phyloP scores from a whole-genome alignment of 2,797 vertebrate species.

The Rhinophrynus dorsalis region DNA sequence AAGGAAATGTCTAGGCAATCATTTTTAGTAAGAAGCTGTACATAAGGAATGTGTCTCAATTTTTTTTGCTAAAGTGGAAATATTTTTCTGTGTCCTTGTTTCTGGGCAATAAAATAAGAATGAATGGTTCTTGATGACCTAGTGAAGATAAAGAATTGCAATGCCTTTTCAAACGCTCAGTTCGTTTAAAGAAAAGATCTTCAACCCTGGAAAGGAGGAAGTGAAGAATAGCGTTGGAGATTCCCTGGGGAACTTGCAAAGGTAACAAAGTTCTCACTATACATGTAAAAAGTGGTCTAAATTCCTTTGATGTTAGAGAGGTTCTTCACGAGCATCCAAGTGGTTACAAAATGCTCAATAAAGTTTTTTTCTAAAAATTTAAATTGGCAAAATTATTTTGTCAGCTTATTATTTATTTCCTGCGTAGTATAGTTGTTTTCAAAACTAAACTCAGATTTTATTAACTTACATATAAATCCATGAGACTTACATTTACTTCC shows the following conservation, averaged over 20 bases:
- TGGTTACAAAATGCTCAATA: too few relatives aligned
- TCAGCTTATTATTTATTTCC: too few relatives aligned
- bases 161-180: constrained; percentile 88
- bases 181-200: constrained; percentile 83
- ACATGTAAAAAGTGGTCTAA: neutral
- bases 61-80: neutral
- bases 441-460: too few relatives aligned
- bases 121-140: constrained; percentile 47
- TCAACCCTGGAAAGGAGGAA: constrained; percentile 88
- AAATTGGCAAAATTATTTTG: too few relatives aligned
- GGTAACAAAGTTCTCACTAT: constrained; percentile 69
- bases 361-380: too few relatives aligned
- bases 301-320: too few relatives aligned
- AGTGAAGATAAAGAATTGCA: constrained; percentile 58
- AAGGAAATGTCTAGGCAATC: too few relatives aligned
- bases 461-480: too few relatives aligned
- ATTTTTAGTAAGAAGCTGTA: neutral
- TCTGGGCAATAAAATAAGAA: constrained; percentile 43
- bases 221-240: constrained; percentile 84
- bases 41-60: neutral
- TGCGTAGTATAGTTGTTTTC: too few relatives aligned
- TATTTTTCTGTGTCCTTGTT: neutral
- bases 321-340: too few relatives aligned
- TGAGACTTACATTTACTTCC: too few relatives aligned
- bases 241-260: constrained; percentile 88